phyloP scores from a whole-genome alignment of 2,113 vertebrate genomes.

The Loxodonta africana region DNA sequence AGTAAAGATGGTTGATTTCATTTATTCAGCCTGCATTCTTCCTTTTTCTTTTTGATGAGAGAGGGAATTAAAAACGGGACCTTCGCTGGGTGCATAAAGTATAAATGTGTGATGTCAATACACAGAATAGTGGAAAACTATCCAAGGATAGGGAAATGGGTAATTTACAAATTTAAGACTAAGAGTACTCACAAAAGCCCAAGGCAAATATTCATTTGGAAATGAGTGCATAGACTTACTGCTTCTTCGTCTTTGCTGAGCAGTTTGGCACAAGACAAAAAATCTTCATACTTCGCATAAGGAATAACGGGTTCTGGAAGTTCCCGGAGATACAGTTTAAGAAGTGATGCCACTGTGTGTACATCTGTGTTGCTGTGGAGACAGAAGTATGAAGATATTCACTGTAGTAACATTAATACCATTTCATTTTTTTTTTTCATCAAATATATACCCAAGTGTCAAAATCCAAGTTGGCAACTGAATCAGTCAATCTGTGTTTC shows the following conservation, averaged over 20 bases:
- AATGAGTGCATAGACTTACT: slow-evolving; percentile 88
- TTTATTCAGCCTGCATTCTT: background rate
- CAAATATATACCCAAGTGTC: background rate
- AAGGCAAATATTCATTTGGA: background rate
- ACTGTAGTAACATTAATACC: background rate
- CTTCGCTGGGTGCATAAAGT: background rate
- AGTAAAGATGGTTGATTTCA: background rate
- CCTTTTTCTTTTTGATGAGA: background rate
- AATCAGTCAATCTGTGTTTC: background rate
- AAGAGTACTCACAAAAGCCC: background rate
- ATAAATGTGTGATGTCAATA: background rate
- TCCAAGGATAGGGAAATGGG: background rate
- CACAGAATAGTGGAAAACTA: background rate
- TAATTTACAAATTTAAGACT: background rate
- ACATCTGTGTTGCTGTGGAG: slow-evolving; percentile 96
- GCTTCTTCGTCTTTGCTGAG: slow-evolving; percentile 95
- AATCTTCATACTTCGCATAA: slow-evolving; percentile 96
- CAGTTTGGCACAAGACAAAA: slow-evolving; percentile 95
- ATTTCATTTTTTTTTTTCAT: background rate
- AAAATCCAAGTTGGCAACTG: background rate
- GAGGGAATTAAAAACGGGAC: background rate
- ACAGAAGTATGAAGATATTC: slow-evolving; percentile 65
- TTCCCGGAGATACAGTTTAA: slow-evolving; percentile 97
- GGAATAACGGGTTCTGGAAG: slow-evolving; percentile 98
- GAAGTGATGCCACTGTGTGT: slow-evolving; percentile 97